Conservation (phyloP, 2,888 invertebrate species). For the Rugalucina vietnamica region DNA sequence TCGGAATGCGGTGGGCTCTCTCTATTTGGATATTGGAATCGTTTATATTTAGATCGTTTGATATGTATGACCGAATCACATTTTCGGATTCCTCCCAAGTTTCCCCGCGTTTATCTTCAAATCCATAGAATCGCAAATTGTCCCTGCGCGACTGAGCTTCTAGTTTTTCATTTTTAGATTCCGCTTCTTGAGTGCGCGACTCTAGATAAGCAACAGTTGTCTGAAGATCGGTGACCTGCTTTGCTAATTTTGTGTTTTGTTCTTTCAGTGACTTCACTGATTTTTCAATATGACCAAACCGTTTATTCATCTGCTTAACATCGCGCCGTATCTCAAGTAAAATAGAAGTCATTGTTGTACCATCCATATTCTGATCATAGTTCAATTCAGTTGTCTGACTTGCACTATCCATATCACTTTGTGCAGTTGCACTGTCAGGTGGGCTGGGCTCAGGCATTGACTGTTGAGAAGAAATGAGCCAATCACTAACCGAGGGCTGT, state of each 20-base stretch:
- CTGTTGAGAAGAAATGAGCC: background rate
- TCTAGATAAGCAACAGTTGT: background rate
- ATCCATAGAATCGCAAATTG: background rate
- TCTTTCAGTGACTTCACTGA: background rate
- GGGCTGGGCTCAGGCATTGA: background rate
- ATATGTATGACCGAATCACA: background rate
- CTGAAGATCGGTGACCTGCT: background rate
- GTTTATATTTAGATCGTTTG: background rate
- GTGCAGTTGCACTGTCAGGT: background rate
- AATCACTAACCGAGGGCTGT: background rate
- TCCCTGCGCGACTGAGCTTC: background rate
- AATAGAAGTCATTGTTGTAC: background rate
- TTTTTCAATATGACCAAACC: background rate
- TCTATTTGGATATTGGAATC: background rate
- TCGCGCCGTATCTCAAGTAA: conserved; percentile 1
- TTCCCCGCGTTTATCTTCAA: background rate
- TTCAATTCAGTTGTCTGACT: background rate
- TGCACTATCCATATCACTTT: background rate
- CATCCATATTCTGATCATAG: background rate
- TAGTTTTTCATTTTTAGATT: background rate
- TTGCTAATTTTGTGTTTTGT: background rate
- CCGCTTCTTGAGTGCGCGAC: background rate
- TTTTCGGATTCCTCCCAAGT: conserved; percentile 12
- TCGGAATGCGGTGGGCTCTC: background rate
- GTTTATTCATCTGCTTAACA: background rate